Conservation (phyloP, 1,140 invertebrate genomes). For the Whitmania pigra region DNA sequence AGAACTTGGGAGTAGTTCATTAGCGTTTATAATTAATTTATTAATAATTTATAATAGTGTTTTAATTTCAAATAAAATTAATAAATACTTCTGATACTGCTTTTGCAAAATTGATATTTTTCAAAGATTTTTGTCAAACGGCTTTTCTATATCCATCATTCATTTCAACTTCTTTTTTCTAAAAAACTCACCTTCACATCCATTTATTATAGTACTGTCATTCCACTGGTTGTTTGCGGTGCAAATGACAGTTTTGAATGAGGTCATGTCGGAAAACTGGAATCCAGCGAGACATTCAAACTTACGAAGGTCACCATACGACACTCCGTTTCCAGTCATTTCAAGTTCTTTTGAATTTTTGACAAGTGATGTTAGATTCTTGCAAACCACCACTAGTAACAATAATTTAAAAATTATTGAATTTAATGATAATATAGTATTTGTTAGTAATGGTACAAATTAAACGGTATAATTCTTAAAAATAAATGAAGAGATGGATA, state of each 20-base stretch:
- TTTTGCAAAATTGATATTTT: neutral
- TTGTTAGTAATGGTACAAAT: neutral
- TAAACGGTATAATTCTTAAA: too few relatives aligned
- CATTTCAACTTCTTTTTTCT: neutral
- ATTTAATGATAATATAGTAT: neutral
- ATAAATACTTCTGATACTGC: neutral
- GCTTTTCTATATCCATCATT: neutral
- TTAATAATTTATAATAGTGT: too few relatives aligned
- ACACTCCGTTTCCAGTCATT: neutral
- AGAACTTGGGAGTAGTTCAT: neutral
- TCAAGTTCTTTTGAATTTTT: neutral
- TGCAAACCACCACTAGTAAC: conserved; percentile 12
- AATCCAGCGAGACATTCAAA: neutral
- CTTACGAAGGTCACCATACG: neutral
- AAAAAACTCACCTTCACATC: neutral
- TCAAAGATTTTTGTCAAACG: neutral
- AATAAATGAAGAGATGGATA: too few relatives aligned
- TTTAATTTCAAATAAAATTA: neutral
- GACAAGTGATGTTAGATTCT: neutral
- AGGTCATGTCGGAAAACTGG: conserved; percentile 11
- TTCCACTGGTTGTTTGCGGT: neutral
- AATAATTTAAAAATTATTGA: too few relatives aligned
- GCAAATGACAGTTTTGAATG: conserved; percentile 13
- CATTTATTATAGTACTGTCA: neutral
- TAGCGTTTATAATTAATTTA: neutral